Evolutionary conservation across 2,797 vertebrate genomes (phyloP).

Genomic region (Poeciliopsis gracilis): DNA sequence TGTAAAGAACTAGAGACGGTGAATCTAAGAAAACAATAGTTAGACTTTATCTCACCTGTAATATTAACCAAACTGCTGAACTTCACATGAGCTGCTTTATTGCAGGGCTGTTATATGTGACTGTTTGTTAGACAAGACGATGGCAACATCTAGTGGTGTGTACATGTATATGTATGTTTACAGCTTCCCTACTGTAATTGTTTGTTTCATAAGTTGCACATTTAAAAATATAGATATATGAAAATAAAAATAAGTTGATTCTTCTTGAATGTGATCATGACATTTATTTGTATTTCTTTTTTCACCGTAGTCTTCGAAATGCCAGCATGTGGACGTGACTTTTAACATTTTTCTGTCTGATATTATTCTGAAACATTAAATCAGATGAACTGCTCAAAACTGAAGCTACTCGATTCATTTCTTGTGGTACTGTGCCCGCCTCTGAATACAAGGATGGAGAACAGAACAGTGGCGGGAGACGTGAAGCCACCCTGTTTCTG

Average conservation of each 20-base stretch:
- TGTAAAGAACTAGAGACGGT: not conserved
- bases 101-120: no score
- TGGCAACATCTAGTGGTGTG: constrained; percentile 59
- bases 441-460: not conserved
- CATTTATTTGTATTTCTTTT: no score
- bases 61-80: not conserved
- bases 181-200: no score
- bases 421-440: not conserved
- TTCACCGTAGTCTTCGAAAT: not conserved
- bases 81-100: not conserved
- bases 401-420: not conserved
- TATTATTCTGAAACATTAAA: not conserved
- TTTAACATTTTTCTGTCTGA: not conserved
- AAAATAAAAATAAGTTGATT: no score
- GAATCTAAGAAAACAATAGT: not conserved
- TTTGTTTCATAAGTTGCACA: no score
- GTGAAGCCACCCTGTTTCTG: not conserved
- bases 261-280: no score
- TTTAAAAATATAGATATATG: no score
- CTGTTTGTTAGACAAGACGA: constrained; percentile 19
- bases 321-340: not conserved
- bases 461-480: not conserved
- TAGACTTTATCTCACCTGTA: not conserved
- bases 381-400: not conserved
- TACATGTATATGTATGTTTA: no score